These are phyloP conservation scores for Rotaria magnacalcarata DNA, from an alignment of 2,888 invertebrate species.

Conservation along the genomic window DNA sequence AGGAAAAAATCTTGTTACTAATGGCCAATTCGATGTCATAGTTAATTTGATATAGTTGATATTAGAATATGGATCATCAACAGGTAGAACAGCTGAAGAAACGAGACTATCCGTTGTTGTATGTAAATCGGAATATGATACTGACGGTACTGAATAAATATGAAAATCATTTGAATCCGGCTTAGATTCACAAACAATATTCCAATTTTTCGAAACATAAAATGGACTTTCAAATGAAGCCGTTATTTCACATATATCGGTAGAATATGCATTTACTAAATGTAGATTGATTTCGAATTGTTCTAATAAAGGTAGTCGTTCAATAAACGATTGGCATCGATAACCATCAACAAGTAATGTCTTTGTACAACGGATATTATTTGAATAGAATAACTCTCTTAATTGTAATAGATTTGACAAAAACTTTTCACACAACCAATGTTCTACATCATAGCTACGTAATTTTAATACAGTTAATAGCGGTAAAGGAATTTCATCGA, in stretches of 20 bases:
- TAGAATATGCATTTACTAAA: neutral
- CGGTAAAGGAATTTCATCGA: neutral
- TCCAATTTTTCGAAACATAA: neutral
- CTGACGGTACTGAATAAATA: neutral
- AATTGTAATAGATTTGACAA: neutral
- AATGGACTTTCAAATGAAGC: neutral
- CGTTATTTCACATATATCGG: neutral
- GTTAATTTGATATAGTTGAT: neutral
- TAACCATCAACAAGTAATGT: neutral
- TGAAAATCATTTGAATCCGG: neutral
- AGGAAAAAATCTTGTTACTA: neutral
- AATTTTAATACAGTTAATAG: neutral
- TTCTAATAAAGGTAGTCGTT: conserved; percentile 3
- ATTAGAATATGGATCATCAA: neutral
- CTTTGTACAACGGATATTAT: neutral
- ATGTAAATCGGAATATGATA: neutral
- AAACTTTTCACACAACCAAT: neutral
- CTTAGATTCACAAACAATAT: neutral
- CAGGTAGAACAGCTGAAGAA: neutral
- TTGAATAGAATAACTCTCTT: neutral
- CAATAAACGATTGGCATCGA: neutral
- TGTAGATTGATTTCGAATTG: neutral
- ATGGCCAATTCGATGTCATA: conserved; percentile 13
- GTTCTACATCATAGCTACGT: neutral
- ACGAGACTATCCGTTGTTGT: neutral